Percentiles rank a stretch among this genome's conserved stretches.
phyloP scores from a whole-genome alignment of 2,888 invertebrate species.

The Rhabditophanes sp. region DNA sequence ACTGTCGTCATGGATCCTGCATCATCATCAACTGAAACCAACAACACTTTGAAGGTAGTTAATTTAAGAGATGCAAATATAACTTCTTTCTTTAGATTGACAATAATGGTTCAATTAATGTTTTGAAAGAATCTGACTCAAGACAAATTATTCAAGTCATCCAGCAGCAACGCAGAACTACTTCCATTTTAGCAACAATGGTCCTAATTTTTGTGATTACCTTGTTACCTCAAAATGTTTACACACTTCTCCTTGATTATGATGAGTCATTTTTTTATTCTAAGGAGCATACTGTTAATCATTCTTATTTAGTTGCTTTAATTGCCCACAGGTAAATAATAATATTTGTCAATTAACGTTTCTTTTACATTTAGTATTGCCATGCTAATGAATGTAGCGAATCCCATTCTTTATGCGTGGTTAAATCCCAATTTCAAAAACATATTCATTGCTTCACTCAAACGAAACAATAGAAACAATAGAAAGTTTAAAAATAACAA shows the following conservation, averaged over 20 bases:
- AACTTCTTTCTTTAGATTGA: constrained; percentile 3
- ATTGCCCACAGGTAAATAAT: constrained; percentile 33
- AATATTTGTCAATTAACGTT: too few relatives aligned
- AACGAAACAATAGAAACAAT: too few relatives aligned
- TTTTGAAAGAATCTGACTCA: too few relatives aligned
- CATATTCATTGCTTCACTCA: constrained; percentile 13
- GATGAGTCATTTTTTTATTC: constrained; percentile 25
- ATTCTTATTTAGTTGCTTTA: constrained; percentile 32
- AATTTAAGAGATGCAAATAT: constrained; percentile 3
- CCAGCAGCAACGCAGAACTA: constrained; percentile 24
- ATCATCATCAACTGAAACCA: too few relatives aligned
- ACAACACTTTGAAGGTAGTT: background rate
- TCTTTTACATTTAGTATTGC: constrained; percentile 23
- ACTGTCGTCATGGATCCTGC: too few relatives aligned
- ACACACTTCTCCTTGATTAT: constrained; percentile 22
- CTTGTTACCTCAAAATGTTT: constrained; percentile 26
- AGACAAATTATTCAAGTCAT: too few relatives aligned
- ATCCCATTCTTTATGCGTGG: constrained; percentile 28
- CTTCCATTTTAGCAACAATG: constrained; percentile 21
- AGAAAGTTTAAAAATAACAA: too few relatives aligned
- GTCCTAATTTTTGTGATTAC: constrained; percentile 25
- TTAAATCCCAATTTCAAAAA: constrained; percentile 20
- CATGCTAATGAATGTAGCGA: constrained; percentile 22
- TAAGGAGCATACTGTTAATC: constrained; percentile 12
- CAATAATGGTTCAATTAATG: too few relatives aligned